Evolutionary conservation across 2,113 vertebrate genomes (phyloP).

Genomic region (Silurus glanis): DNA sequence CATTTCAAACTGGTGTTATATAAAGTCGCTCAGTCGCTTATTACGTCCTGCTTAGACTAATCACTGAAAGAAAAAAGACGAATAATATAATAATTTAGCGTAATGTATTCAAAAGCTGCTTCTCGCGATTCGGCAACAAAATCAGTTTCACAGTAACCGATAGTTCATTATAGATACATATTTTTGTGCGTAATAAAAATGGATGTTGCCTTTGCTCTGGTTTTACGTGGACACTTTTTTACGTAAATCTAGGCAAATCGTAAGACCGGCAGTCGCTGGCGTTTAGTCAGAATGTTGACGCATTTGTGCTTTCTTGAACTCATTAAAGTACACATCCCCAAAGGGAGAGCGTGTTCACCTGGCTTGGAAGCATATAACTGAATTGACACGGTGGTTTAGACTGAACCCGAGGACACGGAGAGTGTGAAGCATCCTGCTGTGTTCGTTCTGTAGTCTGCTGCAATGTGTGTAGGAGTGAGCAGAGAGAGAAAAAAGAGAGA

Average conservation of each 20-base stretch:
- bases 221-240: neutral
- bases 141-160: no score
- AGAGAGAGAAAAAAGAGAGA: neutral
- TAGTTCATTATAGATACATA: no score
- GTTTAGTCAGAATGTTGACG: neutral
- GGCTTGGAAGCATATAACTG: neutral
- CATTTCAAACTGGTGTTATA: neutral
- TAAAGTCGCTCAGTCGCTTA: neutral
- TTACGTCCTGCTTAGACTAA: neutral
- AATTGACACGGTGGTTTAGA: neutral
- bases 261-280: neutral
- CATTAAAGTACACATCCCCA: neutral
- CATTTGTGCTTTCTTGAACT: neutral
- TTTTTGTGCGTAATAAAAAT: no score
- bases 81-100: neutral
- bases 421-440: neutral
- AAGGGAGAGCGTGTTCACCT: neutral
- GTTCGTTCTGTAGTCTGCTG: neutral
- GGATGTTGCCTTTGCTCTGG: neutral
- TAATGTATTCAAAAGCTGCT: no score
- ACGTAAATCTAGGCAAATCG: neutral
- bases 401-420: neutral
- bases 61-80: neutral
- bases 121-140: no score
- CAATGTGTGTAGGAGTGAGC: constrained; percentile 20